Base-by-base conservation (phyloP, 2,113 vertebrate genomes). In the Heterochromis multidens region DNA sequence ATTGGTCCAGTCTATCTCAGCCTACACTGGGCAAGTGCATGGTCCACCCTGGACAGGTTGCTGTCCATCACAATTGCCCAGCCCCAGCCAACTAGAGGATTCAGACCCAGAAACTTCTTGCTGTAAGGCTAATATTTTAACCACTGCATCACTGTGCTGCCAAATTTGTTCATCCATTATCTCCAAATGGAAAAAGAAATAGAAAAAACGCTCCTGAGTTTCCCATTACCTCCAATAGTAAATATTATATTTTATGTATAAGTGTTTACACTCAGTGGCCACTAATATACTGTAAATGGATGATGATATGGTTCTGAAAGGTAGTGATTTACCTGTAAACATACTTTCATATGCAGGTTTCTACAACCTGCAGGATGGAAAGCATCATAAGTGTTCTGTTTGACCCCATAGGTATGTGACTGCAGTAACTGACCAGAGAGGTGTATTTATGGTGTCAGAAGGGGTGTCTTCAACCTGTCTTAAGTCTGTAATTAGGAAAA, bases 401-500 rank as follows among this genome's bases (percentile, higher is more conserved):
- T 88, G 79, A 89, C 81, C 60, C 63, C n/a, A 7, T 25, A 74
- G 87, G 85, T 81, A 90, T 87, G 87, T 60, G 58, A 54, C 9
- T 84, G 70, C 49, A 70, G 52, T 25, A 27, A 82, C 74, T 85
- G 84, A 88, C 90, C 86, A 70, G 31, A 60, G 40, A 89, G 33
- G 25, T 87, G 72, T 83, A 79, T 80, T 91, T 93, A 91, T 59
- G 62, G 70, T 83, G 78, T 92, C 70, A 88, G 21, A 58, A 82
- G 70, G 43, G 90, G 84, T 86, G 79, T 76, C 63, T 91, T 91
- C 77, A 83, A 54, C 63, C 49, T 12, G 25, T 37, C 33, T 33
- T 17, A 25, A 81, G 79, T 78, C 81, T 95, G 81, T 92, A 92
- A 93, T 94, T 90, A 90, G 65, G 43, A n/a, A 74, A 81, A 88